These are phyloP conservation scores for Achlya flavicornis DNA, from an alignment of 2,888 invertebrate species.

Conservation along the genomic window DNA sequence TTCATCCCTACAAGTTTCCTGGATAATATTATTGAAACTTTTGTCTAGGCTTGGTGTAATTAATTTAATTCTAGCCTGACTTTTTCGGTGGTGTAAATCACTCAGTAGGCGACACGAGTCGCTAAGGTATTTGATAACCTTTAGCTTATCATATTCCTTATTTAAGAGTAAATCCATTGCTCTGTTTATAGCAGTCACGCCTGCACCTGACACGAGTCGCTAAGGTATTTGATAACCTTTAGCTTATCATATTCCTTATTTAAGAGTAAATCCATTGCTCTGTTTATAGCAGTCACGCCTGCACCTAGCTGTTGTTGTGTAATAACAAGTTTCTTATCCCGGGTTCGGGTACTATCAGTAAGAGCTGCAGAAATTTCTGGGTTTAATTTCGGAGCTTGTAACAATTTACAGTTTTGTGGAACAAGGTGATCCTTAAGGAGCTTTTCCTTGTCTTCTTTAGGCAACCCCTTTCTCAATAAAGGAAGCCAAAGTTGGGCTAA, in stretches of 20 bases:
- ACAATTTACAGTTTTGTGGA: background rate
- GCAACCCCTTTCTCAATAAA: background rate
- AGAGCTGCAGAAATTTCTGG: background rate
- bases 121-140: too few species aligned
- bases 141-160: too few species aligned
- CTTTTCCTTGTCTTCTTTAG: background rate
- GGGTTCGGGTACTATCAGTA: background rate
- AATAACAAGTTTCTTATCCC: background rate
- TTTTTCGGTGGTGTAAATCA: slow-evolving; percentile 21
- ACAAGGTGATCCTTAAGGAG: background rate
- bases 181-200: too few species aligned
- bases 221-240: too few species aligned
- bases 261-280: too few species aligned
- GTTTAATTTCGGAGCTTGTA: background rate
- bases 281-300: too few species aligned
- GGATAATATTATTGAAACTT: slow-evolving; percentile 18
- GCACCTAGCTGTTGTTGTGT: background rate
- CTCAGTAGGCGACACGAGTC: too few species aligned
- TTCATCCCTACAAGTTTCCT: slow-evolving; percentile 18
- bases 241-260: too few species aligned
- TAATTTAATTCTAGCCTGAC: slow-evolving; percentile 18
- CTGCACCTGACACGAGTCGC: too few species aligned
- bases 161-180: too few species aligned
- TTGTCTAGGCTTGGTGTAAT: slow-evolving; percentile 21
- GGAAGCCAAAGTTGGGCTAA: too few species aligned